A percentile compares a stretch with the other conserved stretches of the same genome.
Conservation (phyloP, 1,140 invertebrate genomes). For the Macrobrachium rosenbergii region DNA sequence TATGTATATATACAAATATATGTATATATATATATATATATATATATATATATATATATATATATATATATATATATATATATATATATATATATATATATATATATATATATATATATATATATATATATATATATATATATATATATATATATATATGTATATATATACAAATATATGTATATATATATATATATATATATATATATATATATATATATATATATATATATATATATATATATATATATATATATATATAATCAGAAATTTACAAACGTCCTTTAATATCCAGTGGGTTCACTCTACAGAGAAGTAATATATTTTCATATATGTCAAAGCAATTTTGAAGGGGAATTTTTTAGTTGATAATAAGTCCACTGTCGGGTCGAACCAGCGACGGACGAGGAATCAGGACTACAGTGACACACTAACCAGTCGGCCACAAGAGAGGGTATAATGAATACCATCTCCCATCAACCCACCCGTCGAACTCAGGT, state of each 20-base stretch:
- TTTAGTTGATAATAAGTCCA: too few relatives aligned
- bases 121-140: not conserved
- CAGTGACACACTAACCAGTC: too few relatives aligned
- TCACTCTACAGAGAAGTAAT: too few relatives aligned
- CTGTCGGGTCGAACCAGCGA: too few relatives aligned
- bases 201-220: not conserved
- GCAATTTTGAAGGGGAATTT: too few relatives aligned
- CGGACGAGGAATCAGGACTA: too few relatives aligned
- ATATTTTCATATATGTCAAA: too few relatives aligned
- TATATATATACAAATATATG: not conserved
- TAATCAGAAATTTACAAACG: too few relatives aligned
- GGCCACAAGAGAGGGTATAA: too few relatives aligned
- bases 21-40: constrained; percentile 19
- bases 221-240: not conserved
- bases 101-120: constrained; percentile 17
- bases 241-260: not conserved
- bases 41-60: constrained; percentile 10
- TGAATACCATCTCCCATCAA: too few relatives aligned
- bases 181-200: constrained; percentile 4
- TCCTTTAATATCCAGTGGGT: too few relatives aligned
- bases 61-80: constrained; percentile 19
- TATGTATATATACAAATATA: not conserved
- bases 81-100: constrained; percentile 21
- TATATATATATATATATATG: not conserved
- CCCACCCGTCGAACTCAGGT: too few relatives aligned